A percentile compares a stretch with the other conserved stretches of the same genome.
phyloP scores from a whole-genome alignment of 2,797 vertebrate species.

The Syndactyla subalaris region DNA sequence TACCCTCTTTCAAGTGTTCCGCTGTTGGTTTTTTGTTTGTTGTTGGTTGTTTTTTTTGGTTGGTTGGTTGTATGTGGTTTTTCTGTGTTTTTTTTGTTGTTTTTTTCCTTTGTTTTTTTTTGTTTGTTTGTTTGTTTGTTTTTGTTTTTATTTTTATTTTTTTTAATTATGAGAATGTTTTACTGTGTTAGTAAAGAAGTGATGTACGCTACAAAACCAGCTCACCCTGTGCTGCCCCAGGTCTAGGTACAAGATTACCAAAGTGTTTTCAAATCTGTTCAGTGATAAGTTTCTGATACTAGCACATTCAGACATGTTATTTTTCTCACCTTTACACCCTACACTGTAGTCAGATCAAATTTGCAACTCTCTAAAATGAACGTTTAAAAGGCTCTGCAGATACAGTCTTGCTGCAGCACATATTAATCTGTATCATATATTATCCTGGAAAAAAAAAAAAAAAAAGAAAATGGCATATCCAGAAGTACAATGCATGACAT shows the following conservation, averaged over 20 bases:
- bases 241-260: neutral
- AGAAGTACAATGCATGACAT: neutral
- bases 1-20: neutral
- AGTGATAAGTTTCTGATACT: neutral
- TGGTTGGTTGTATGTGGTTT: neutral
- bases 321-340: neutral
- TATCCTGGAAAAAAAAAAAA: neutral
- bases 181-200: neutral
- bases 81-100: neutral
- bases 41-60: neutral
- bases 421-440: neutral
- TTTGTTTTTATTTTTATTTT: too few relatives aligned
- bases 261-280: neutral
- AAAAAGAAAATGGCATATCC: neutral
- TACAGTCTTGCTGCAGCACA: neutral
- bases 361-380: neutral
- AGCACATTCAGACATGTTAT: neutral
- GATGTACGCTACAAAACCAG: neutral
- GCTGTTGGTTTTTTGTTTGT: too few relatives aligned
- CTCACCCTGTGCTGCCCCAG: neutral
- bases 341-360: neutral
- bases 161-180: neutral
- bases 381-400: neutral
- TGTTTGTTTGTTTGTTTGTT: too few relatives aligned
- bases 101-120: too few relatives aligned